Conservation (phyloP, 35 echinoderm and acorn worm genomes). For the Nesometra sesokonis region DNA sequence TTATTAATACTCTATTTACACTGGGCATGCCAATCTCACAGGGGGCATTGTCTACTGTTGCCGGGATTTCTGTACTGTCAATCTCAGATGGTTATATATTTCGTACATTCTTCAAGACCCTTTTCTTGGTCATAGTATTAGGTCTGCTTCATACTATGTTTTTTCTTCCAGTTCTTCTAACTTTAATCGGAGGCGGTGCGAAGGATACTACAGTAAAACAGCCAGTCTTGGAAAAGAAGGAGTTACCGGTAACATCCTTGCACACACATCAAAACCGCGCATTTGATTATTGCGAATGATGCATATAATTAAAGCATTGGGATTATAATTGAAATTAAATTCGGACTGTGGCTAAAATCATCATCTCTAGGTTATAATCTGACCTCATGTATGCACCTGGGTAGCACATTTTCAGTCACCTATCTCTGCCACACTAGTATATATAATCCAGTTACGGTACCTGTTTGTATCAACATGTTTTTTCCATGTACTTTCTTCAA, state of each 20-base stretch:
- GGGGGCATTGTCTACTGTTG: slow-evolving; percentile 35
- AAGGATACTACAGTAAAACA: background rate
- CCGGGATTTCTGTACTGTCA: slow-evolving; percentile 26
- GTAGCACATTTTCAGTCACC: too few relatives aligned
- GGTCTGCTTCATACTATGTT: slow-evolving; percentile 51
- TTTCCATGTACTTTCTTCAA: too few relatives aligned
- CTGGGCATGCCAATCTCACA: slow-evolving; percentile 59
- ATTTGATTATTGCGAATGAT: background rate
- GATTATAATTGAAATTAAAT: too few relatives aligned
- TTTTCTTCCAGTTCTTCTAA: slow-evolving; percentile 47
- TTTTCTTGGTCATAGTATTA: slow-evolving; percentile 57
- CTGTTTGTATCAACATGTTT: too few relatives aligned
- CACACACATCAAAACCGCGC: background rate
- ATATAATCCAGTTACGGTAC: too few relatives aligned
- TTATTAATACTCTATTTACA: slow-evolving; percentile 23
- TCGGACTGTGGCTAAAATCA: too few relatives aligned
- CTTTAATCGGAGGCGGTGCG: background rate
- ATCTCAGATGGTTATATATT: slow-evolving; percentile 40
- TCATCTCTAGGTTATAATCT: too few relatives aligned
- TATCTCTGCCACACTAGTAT: too few relatives aligned
- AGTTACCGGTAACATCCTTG: too few relatives aligned
- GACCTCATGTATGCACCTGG: too few relatives aligned
- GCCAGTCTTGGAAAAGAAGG: background rate
- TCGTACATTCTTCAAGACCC: slow-evolving; percentile 61
- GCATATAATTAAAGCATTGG: too few relatives aligned